A percentile compares a stretch with the other conserved stretches of the same genome.
phyloP scores from a whole-genome alignment of 2,797 vertebrate genomes.

The Eulemur albifrons region DNA sequence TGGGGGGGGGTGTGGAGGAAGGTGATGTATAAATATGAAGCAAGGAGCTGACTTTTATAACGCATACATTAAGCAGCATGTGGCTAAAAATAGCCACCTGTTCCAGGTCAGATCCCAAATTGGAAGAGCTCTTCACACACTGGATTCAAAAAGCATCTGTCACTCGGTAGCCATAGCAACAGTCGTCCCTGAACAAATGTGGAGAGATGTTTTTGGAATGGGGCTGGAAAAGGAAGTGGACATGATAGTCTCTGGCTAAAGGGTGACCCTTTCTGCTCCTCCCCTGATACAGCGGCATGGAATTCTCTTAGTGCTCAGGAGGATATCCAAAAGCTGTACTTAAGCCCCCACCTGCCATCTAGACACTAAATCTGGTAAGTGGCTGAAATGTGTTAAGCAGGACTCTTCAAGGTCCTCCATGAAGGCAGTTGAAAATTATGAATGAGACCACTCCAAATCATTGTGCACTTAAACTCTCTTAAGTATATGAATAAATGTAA shows the following conservation, averaged over 20 bases:
- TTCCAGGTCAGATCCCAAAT: conserved; percentile 74
- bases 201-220: conserved; percentile 42
- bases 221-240: conserved; percentile 48
- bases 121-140: conserved; percentile 71
- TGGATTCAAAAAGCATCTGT: conserved; percentile 74
- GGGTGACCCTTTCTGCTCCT: neutral
- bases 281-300: neutral
- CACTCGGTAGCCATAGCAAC: conserved; percentile 79
- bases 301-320: neutral
- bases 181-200: conserved; percentile 55
- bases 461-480: neutral
- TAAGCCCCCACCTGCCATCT: neutral
- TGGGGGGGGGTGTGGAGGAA: neutral
- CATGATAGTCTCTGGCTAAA: neutral
- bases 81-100: conserved; percentile 82
- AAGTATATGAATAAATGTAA: neutral
- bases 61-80: conserved; percentile 68
- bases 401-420: neutral
- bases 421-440: neutral
- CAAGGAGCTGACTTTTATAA: conserved; percentile 40
- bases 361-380: neutral
- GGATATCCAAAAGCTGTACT: neutral
- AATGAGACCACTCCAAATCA: neutral
- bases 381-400: neutral
- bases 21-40: neutral